phyloP scores from a whole-genome alignment of 64 coral and sea anemone species.

The Hydrozoanthus tunicans region DNA sequence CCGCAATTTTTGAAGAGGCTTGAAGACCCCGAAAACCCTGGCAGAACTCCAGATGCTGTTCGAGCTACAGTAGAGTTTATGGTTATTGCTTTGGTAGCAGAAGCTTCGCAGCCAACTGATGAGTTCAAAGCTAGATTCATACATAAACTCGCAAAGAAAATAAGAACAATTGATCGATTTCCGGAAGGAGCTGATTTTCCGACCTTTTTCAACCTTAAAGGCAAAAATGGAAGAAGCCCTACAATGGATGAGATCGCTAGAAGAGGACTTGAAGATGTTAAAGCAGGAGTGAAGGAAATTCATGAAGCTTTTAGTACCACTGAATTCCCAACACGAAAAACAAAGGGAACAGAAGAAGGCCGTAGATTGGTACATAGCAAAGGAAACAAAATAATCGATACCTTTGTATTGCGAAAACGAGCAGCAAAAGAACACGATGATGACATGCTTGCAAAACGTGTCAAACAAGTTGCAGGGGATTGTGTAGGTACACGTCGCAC shows the following conservation, averaged over 20 bases:
- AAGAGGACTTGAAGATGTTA: not conserved
- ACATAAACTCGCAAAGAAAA: not conserved
- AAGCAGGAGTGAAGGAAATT: not conserved
- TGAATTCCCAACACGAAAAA: too few relatives aligned
- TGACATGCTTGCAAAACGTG: too few relatives aligned
- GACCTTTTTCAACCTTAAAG: not conserved
- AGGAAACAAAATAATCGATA: too few relatives aligned
- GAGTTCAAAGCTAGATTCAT: not conserved
- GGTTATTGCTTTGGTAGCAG: conserved; percentile 49
- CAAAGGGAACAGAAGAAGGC: too few relatives aligned
- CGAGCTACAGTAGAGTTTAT: conserved; percentile 49
- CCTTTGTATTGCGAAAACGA: too few relatives aligned
- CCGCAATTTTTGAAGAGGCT: conserved; percentile 20
- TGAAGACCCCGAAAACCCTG: not conserved
- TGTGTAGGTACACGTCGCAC: too few relatives aligned
- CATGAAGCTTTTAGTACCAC: too few relatives aligned
- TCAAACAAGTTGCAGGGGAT: too few relatives aligned
- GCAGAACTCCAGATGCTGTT: not conserved
- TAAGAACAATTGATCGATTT: conserved; percentile 10
- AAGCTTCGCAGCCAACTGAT: conserved; percentile 49
- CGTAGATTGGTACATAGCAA: too few relatives aligned
- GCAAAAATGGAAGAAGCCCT: too few relatives aligned
- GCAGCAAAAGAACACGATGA: too few relatives aligned
- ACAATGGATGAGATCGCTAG: not conserved
- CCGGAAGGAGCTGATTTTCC: conserved; percentile 37